Evolutionary conservation across 1,140 invertebrate genomes (phyloP).

Genomic region (Drosophila pandora): DNA sequence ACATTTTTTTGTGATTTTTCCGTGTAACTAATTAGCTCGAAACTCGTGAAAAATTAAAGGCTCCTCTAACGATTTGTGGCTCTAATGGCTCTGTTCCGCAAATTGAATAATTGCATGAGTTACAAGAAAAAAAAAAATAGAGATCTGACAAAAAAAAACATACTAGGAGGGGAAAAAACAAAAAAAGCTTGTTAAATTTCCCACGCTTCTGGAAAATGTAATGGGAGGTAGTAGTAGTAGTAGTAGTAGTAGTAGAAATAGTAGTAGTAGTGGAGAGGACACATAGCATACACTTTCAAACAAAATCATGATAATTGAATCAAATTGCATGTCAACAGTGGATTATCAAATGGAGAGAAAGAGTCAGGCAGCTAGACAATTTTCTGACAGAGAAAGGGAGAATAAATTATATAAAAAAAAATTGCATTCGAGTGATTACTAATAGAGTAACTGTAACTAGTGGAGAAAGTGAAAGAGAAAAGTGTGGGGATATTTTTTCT

Average conservation of each 20-base stretch:
- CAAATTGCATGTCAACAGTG: conserved; percentile 74
- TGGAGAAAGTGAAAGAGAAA: background rate
- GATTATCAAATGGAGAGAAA: conserved; percentile 52
- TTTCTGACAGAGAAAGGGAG: background rate
- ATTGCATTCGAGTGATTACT: conserved; percentile 63
- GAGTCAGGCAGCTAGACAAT: background rate
- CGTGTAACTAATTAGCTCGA: conserved; percentile 16
- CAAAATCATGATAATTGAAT: conserved; percentile 80
- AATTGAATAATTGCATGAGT: conserved; percentile 75
- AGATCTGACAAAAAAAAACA: background rate
- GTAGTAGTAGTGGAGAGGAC: background rate
- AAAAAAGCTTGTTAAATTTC: conserved; percentile 64
- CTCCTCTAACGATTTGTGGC: conserved; percentile 8
- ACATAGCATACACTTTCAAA: conserved; percentile 24
- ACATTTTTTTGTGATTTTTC: conserved; percentile 14
- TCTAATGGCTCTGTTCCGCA: conserved; percentile 54
- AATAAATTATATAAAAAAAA: conserved; percentile 61
- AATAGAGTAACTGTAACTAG: conserved; percentile 34
- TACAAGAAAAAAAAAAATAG: conserved; percentile 12
- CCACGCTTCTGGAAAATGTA: conserved; percentile 54
- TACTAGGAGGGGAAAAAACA: background rate
- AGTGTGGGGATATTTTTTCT: background rate
- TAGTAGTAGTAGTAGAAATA: no score
- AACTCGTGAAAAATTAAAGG: conserved; percentile 12
- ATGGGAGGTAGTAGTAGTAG: no score